Percentiles rank a stretch among this genome's conserved stretches.
Evolutionary conservation across 2,888 invertebrate species (phyloP).

Genomic region (Ametastegia equiseti): DNA sequence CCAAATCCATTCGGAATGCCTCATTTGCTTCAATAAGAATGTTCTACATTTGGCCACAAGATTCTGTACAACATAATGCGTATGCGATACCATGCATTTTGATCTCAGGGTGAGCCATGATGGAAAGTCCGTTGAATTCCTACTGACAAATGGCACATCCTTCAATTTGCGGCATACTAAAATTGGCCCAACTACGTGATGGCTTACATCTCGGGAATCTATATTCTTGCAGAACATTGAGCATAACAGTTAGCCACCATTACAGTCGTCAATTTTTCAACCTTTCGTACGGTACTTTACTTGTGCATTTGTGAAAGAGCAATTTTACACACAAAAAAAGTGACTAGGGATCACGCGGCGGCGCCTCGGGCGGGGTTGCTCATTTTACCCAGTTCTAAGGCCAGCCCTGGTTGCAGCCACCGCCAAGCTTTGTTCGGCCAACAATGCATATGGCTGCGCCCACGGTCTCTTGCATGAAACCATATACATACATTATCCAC

Average conservation of each 20-base stretch:
- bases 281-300: slow-evolving; percentile 18
- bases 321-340: background rate
- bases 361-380: slow-evolving; percentile 52
- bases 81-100: background rate
- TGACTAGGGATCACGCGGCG: slow-evolving; percentile 36
- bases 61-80: background rate
- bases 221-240: background rate
- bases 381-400: slow-evolving; percentile 39
- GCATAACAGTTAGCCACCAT: background rate
- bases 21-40: too few relatives aligned
- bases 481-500: slow-evolving; percentile 63
- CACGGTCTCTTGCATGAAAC: slow-evolving; percentile 63
- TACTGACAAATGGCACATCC: background rate
- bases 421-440: slow-evolving; percentile 67
- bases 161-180: background rate
- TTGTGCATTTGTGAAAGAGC: slow-evolving; percentile 3
- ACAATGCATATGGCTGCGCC: slow-evolving; percentile 65
- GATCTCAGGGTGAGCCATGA: background rate
- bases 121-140: background rate
- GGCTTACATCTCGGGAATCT: background rate
- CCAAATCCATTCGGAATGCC: too few relatives aligned
- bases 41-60: background rate
- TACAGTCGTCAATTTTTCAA: slow-evolving; percentile 14
- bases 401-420: slow-evolving; percentile 53
- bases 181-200: slow-evolving; percentile 9